Evolutionary conservation across 2,797 vertebrate genomes (phyloP).

Genomic region (Allobates femoralis): DNA sequence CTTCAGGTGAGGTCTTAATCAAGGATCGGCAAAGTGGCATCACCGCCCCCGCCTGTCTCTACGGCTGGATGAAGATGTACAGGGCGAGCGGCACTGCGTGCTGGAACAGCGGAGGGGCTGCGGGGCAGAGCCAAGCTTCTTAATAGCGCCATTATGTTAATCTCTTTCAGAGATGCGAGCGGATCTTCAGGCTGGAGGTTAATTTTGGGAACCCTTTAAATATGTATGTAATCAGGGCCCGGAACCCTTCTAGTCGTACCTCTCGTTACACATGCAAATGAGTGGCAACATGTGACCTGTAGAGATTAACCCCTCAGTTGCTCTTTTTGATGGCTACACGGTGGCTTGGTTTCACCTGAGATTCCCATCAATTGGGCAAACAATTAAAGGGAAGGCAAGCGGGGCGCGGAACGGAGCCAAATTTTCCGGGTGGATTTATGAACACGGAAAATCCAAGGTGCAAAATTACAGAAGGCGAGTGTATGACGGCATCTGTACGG

Average conservation of each 20-base stretch:
- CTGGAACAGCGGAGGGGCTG: constrained; percentile 39
- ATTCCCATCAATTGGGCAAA: background rate
- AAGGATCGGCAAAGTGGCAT: constrained; percentile 45
- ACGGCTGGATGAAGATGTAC: background rate
- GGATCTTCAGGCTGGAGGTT: constrained; percentile 64
- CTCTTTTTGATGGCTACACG: background rate
- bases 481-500: too few species aligned
- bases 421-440: too few species aligned
- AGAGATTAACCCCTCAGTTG: constrained; percentile 47
- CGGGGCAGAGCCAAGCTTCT: constrained; percentile 54
- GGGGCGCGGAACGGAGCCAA: too few species aligned
- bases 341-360: background rate
- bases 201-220: constrained; percentile 65
- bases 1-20: constrained; percentile 54
- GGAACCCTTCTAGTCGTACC: constrained; percentile 61
- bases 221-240: constrained; percentile 65
- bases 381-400: background rate
- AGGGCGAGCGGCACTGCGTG: constrained; percentile 21
- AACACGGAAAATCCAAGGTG: too few species aligned
- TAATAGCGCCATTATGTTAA: constrained; percentile 64
- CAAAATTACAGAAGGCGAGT: too few species aligned
- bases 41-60: constrained; percentile 8
- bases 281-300: constrained; percentile 47
- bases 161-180: constrained; percentile 54
- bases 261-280: constrained; percentile 63